phyloP scores from a whole-genome alignment of 2,797 vertebrate genomes.

The Pagetopsis macropterus region DNA sequence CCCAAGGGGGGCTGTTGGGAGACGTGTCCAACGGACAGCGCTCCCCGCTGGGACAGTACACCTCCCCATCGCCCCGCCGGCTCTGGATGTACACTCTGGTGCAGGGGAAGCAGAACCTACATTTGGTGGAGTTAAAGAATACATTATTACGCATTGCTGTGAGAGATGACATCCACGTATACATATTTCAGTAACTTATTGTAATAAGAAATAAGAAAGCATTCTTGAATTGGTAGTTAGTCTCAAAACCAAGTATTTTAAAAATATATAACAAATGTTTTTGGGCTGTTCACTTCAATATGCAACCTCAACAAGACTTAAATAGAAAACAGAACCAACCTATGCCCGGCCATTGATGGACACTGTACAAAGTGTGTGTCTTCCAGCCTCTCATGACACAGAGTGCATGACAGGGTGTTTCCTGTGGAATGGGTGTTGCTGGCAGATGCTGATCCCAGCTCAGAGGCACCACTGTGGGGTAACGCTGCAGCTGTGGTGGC shows the following conservation, averaged over 20 bases:
- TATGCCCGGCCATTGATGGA: constrained; percentile 84
- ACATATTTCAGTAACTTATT: background rate
- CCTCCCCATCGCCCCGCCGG: constrained; percentile 81
- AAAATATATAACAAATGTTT: background rate
- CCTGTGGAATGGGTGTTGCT: constrained; percentile 70
- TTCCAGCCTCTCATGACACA: constrained; percentile 86
- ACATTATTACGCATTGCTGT: background rate
- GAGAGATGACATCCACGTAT: background rate
- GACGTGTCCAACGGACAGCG: constrained; percentile 86
- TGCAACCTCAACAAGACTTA: accelerated
- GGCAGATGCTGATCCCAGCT: constrained; percentile 72
- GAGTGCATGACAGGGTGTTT: constrained; percentile 82
- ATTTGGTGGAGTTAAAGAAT: background rate
- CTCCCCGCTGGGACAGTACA: constrained; percentile 88
- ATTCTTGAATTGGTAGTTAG: background rate
- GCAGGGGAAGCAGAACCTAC: constrained; percentile 89
- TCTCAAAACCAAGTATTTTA: background rate
- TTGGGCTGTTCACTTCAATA: background rate
- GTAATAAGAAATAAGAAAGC: background rate
- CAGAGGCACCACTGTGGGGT: constrained; percentile 77
- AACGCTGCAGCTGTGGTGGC: constrained; percentile 74
- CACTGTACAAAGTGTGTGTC: constrained; percentile 85
- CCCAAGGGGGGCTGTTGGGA: constrained; percentile 86
- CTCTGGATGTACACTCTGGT: constrained; percentile 87
- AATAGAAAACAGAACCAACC: constrained; percentile 52